Percentiles rank a stretch among this genome's conserved stretches.
phyloP scores from a whole-genome alignment of 2,113 vertebrate genomes.

The Mus spicilegus region DNA sequence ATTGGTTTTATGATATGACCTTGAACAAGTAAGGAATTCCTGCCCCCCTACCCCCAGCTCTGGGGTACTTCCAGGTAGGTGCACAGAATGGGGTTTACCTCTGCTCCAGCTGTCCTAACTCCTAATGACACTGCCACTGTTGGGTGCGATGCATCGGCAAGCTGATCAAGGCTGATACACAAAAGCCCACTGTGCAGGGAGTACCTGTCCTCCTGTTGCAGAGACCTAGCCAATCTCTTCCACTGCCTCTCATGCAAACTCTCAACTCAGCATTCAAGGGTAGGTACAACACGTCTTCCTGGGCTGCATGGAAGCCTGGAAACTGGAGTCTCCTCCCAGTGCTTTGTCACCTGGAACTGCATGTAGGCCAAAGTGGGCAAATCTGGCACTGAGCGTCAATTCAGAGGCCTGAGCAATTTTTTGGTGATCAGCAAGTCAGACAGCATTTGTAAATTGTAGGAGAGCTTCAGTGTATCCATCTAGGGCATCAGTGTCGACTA shows the following conservation, averaged over 20 bases:
- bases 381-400: neutral
- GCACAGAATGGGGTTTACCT: neutral
- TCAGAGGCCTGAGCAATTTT: neutral
- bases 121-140: neutral
- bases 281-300: neutral
- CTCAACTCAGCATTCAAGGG: neutral
- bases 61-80: neutral
- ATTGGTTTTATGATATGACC: neutral
- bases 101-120: neutral
- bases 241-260: neutral
- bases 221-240: neutral
- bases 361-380: neutral
- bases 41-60: neutral
- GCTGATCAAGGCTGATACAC: neutral
- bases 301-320: too few species aligned
- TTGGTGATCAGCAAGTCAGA: neutral
- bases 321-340: neutral
- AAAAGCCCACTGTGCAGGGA: neutral
- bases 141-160: neutral
- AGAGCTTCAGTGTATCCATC: neutral
- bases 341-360: neutral
- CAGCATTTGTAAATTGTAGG: neutral
- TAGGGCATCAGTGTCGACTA: neutral
- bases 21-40: neutral
- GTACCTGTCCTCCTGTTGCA: neutral